Evolutionary conservation across 2,113 vertebrate species (phyloP).

Genomic region (Saimiri boliviensis): DNA sequence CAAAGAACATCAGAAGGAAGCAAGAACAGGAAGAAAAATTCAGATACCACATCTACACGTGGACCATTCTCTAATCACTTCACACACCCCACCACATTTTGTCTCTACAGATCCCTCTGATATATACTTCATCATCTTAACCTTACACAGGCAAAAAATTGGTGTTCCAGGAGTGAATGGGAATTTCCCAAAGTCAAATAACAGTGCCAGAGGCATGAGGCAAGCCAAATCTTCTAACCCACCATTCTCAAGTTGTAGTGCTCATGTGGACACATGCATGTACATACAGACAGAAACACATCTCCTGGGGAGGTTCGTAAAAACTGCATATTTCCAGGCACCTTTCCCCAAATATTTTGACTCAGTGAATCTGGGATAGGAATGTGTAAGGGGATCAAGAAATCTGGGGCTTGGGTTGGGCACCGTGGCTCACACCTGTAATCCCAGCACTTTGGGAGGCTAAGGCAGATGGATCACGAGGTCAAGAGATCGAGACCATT

Average conservation of each 20-base stretch:
- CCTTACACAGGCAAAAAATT: background rate
- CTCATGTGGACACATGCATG: fast-evolving
- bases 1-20: background rate
- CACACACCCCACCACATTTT: background rate
- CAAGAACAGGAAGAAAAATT: background rate
- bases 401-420: background rate
- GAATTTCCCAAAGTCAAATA: background rate
- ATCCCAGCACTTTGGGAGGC: too few relatives aligned
- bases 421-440: too few relatives aligned
- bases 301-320: background rate
- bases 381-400: background rate
- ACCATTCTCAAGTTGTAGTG: background rate
- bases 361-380: background rate
- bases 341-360: background rate
- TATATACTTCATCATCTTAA: background rate
- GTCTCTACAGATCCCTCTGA: background rate
- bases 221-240: background rate
- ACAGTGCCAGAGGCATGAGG: background rate
- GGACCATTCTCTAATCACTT: background rate
- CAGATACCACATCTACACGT: background rate
- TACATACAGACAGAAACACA: background rate
- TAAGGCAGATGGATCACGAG: fast-evolving
- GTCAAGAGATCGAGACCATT: too few relatives aligned
- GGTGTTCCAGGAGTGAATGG: background rate
- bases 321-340: background rate